Percentiles rank a stretch among this genome's conserved stretches.
These are phyloP conservation scores for Pollenia griseotomentosa DNA, from an alignment of 2,888 invertebrate genomes.

Conservation along the genomic window DNA sequence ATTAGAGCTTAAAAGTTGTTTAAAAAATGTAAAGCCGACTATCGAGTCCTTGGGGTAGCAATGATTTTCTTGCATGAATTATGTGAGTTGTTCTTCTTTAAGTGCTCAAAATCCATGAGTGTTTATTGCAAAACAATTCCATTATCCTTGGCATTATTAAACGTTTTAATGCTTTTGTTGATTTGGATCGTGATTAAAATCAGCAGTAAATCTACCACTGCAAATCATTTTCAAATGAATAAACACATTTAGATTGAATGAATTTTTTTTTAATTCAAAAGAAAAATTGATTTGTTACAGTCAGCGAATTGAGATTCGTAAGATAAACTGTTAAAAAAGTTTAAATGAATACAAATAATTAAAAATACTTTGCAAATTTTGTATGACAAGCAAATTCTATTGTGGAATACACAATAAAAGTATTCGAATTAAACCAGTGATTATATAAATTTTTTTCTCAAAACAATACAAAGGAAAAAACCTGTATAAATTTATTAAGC, in stretches of 20 bases:
- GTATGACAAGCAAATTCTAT: neutral
- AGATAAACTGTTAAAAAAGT: too few relatives aligned
- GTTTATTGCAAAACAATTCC: constrained; percentile 22
- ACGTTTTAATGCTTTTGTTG: constrained; percentile 10
- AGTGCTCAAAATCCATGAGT: constrained; percentile 3
- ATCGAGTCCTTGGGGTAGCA: neutral
- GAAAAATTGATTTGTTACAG: neutral
- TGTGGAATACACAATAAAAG: neutral
- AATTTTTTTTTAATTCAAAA: neutral
- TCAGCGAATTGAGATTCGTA: too few relatives aligned
- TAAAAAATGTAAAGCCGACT: neutral
- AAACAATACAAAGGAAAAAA: neutral
- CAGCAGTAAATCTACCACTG: constrained; percentile 1
- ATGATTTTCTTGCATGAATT: neutral
- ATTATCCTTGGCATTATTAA: constrained; percentile 55
- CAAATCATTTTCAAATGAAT: constrained; percentile 31
- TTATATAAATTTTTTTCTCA: neutral
- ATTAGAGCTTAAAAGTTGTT: too few relatives aligned
- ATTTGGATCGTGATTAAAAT: constrained; percentile 37
- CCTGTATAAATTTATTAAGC: constrained; percentile 1
- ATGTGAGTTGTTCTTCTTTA: neutral
- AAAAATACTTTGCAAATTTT: neutral
- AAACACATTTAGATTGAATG: neutral
- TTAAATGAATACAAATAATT: neutral
- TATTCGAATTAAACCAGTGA: constrained; percentile 14